Evolutionary conservation across 2,888 invertebrate species (phyloP), one percentile per base, ranked within the genome.

Genomic region (Oxyteleia sp.): DNA sequence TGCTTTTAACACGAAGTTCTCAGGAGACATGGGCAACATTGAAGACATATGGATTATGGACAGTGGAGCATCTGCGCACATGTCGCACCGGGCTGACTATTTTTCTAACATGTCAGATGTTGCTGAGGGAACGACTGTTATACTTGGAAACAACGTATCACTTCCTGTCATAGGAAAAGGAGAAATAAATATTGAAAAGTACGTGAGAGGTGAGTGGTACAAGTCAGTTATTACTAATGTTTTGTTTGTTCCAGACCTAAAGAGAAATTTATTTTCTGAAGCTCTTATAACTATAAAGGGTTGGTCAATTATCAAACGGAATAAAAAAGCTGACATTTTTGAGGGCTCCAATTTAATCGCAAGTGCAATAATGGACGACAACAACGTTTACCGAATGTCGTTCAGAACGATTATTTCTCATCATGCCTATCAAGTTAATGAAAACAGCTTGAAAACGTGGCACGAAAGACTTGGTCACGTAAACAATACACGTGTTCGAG

Each of bases 1-100:
- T n/a, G n/a, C n/a, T n/a, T n/a, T n/a, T n/a, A n/a, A n/a, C n/a
- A n/a, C n/a, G n/a, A n/a, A n/a, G n/a, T n/a, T n/a, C n/a, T n/a
- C n/a, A n/a, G n/a, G n/a, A n/a, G n/a, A n/a, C n/a, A n/a, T n/a
- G n/a, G n/a, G n/a, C n/a, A 51, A 51, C 11, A 51, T 18, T 16
- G 49, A 47, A 29, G 49, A 82, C 43, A 18, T 8, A 13, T 84
- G 82, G 82, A 75, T 72, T 18, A 71, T 76, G 68, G 84, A 80
- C 16, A 84, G 85, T 59, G 82, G 85, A 15, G 80, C 84, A 20
- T 76, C 78, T 32, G 74, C 69, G 43, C 83, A 82, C 55, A 85
- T 85, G 84, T 68, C 75, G 32, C 57, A 71, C 57, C 55, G 49
- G 10, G 61, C 43, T 18, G 53, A 83, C 49, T 82, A 45, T 35